These are phyloP conservation scores for Pilophorus perplexus DNA, from an alignment of 2,888 invertebrate species.

Conservation along the genomic window DNA sequence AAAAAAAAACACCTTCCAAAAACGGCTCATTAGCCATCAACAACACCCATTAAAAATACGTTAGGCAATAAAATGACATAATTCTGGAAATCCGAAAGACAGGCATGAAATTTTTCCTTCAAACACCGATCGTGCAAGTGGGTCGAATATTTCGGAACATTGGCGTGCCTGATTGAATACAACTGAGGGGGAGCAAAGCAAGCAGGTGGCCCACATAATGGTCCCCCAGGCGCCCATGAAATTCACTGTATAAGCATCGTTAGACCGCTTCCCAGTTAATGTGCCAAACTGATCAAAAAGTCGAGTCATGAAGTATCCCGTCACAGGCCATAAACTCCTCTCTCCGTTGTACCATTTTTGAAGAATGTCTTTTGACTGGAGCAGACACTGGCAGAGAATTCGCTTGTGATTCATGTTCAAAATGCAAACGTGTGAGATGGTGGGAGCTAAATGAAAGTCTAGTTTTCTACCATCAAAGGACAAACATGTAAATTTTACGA, in stretches of 20 bases:
- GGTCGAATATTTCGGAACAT: slow-evolving; percentile 15
- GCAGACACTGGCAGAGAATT: too few relatives aligned
- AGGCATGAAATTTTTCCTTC: background rate
- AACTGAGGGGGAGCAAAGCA: background rate
- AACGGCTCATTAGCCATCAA: too few relatives aligned
- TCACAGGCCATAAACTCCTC: slow-evolving; percentile 29
- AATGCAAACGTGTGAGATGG: too few relatives aligned
- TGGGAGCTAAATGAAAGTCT: too few relatives aligned
- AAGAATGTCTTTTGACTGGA: too few relatives aligned
- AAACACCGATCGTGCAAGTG: background rate
- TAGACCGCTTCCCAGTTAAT: slow-evolving; percentile 26
- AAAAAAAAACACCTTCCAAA: too few relatives aligned
- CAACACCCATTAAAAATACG: too few relatives aligned
- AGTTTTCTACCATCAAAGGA: too few relatives aligned
- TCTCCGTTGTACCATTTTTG: slow-evolving; percentile 11
- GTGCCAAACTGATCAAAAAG: slow-evolving; percentile 35
- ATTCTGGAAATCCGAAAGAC: background rate
- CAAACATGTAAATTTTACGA: too few relatives aligned
- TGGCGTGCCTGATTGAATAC: slow-evolving; percentile 32
- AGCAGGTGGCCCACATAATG: slow-evolving; percentile 32
- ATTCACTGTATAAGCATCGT: slow-evolving; percentile 39
- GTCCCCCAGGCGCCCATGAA: slow-evolving; percentile 35
- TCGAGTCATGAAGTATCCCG: slow-evolving; percentile 23
- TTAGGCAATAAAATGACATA: too few relatives aligned
- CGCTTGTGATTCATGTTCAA: too few relatives aligned